Base-by-base conservation (phyloP, 1,140 invertebrate species). In the Leptopilina boulardi region DNA sequence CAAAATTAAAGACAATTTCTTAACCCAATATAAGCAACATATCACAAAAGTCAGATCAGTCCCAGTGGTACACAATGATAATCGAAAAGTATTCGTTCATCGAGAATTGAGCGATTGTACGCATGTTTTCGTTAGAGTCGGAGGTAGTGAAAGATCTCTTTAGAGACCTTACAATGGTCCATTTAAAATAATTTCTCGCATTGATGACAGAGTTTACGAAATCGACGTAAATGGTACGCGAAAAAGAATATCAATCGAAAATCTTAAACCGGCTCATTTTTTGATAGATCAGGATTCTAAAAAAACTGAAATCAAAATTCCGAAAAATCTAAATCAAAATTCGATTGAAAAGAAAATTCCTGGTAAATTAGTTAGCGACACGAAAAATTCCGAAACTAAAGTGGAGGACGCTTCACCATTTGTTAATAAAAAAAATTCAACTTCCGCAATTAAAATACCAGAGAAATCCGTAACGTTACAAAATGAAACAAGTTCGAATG, bases 41-140 rank as follows among this genome's bases (percentile, higher is more conserved):
- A 81, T 84, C 44, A n/a, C 19, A 0, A 73, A 74, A 1, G 21
- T 82, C 13, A 54, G 54, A 59, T 80, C 82, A 13, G 71, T 74
- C 30, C 19, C 23, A 5, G 66, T 70, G 1, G 5, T n/a, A 15
- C 66, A 70, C 5, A 70, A 70, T 11, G 5, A 70, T 15, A 70
- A 8, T 3, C 26, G 30, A 3, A 70, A 34, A 21, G 66, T 30
- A 3, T 70, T 70, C n/a, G 21, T 70, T 4, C n/a, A 30, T 4
- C 51, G 59, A 21, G 23, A 72, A 4, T 21, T 76, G 1, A n/a
- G 21, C 1, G 10, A 59, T 0, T 76, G 70, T 13, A 54, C 34
- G 1, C 75, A 76, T 13, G 70, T 72, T 0, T 38, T 56, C 1
- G 2, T 59, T 3, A 41, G 70, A 21, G 47, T 51, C 3, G 56